Base-by-base conservation (phyloP, 2,888 invertebrate genomes). In the Onthophagus sagittarius region DNA sequence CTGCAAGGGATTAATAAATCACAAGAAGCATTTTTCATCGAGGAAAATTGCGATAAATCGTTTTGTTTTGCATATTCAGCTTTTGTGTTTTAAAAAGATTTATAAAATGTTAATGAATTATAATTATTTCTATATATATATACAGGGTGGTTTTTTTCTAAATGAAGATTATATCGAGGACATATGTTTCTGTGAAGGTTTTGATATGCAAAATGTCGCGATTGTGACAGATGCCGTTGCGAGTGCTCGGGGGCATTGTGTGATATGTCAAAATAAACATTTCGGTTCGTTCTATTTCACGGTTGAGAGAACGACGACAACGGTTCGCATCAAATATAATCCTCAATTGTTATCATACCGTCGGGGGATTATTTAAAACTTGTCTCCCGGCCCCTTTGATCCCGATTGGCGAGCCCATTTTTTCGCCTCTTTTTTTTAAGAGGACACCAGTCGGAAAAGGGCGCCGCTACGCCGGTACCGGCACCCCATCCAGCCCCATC, bases 331-430 rank as follows among this genome's bases (percentile, higher is more conserved):
- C 67, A 32, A 67, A 67, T 67, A 67, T 67, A 67, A 67, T 67
- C 67, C 31, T 15, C 67, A 32, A 67, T 67, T 67, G 67, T 67
- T 32, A 67, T 67, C 67, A 67, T 67, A 31, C 23, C 67, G 31
- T 32, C 23, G 23, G 67, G 67, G 67, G 67, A 67, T 67, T 67
- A 67, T 67, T 67, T 67, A 67, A 67, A 67, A 67, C 67, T 67
- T 67, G 67, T 67, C 67, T 23, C 63, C 23, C 65, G 65, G 65
- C 65, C 15, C 31, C 65, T 15, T 64, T 64, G 64, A 32, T 32
- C 67, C 67, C 67, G 13, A 67, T n/a, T 23, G 67, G 67, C 32
- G 67, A 23, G 9, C 23, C n/a, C 5, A 23, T 23, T 23, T 23
- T 23, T 23, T 23, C 3, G 2, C 3, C 23, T 3, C 3, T 3